A percentile compares a stretch with the other conserved stretches of the same genome.
Evolutionary conservation across 2,113 vertebrate species (phyloP).

Genomic region (Onychorhynchus coronatus): DNA sequence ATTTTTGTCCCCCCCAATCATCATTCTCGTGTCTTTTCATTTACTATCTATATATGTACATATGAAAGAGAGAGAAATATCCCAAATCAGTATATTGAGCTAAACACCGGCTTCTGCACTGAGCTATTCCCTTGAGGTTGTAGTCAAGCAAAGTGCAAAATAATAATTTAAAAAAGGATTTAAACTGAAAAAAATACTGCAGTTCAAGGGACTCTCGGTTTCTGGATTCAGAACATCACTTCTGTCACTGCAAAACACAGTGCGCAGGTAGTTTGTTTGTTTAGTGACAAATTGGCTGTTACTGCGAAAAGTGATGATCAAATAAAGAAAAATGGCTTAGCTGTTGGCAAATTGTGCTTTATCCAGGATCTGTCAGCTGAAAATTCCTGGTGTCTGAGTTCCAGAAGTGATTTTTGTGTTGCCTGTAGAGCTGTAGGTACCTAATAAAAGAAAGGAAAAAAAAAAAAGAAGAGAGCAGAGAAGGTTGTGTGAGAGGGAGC

Average conservation of each 20-base stretch:
- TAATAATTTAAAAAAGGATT: neutral
- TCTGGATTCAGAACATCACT: neutral
- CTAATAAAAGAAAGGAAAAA: too few relatives aligned
- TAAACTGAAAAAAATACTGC: neutral
- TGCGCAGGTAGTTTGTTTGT: neutral
- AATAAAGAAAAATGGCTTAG: neutral
- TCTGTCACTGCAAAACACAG: neutral
- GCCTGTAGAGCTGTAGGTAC: neutral
- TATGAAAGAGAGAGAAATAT: neutral
- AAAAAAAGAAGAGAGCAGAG: too few relatives aligned
- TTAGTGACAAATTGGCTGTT: neutral
- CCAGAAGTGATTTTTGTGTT: neutral
- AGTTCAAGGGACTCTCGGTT: neutral
- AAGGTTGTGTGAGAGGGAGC: neutral
- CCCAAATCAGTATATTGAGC: neutral
- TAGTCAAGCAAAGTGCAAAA: neutral
- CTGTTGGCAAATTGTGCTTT: neutral
- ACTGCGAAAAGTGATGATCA: neutral
- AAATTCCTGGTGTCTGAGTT: neutral
- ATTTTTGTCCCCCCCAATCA: neutral
- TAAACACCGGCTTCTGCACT: neutral
- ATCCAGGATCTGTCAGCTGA: neutral
- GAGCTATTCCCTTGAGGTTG: neutral
- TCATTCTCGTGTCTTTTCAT: neutral
- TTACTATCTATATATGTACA: neutral